phyloP scores from a whole-genome alignment of 2,888 invertebrate species.

The Phaedon cochleariae region DNA sequence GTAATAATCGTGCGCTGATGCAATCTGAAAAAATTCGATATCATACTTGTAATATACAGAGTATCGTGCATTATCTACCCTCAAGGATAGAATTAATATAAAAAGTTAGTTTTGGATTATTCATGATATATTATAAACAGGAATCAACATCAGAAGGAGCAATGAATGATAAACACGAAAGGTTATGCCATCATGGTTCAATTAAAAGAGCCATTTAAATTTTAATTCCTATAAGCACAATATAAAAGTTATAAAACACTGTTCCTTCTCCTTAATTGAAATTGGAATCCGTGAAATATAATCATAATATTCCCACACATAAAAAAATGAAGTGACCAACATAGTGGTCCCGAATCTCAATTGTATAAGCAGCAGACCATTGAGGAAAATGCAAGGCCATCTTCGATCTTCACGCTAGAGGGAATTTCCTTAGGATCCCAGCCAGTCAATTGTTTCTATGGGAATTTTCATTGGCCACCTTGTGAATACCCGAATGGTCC shows the following conservation, averaged over 20 bases:
- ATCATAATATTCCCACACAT: conserved; percentile 22
- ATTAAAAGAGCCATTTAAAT: too few relatives aligned
- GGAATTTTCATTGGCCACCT: conserved; percentile 43
- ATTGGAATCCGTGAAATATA: neutral
- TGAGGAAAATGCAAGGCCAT: conserved; percentile 58
- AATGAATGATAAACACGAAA: too few relatives aligned
- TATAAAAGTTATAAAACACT: neutral
- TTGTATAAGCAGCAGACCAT: conserved; percentile 56
- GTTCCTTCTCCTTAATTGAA: conserved; percentile 2
- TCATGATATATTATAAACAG: too few relatives aligned
- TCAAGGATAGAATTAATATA: too few relatives aligned
- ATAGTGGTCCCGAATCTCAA: conserved; percentile 45
- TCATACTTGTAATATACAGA: too few relatives aligned
- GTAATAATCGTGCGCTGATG: too few relatives aligned
- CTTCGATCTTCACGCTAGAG: conserved; percentile 59
- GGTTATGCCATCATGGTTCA: too few relatives aligned
- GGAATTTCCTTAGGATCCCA: conserved; percentile 51
- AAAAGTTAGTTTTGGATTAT: too few relatives aligned
- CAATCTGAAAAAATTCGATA: too few relatives aligned
- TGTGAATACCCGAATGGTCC: conserved; percentile 42
- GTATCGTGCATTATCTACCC: too few relatives aligned
- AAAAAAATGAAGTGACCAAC: conserved; percentile 33
- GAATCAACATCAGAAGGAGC: too few relatives aligned
- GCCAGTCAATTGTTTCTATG: conserved; percentile 47
- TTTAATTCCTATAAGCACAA: neutral